A percentile compares a stretch with the other conserved stretches of the same genome.
Evolutionary conservation across 1,140 invertebrate species (phyloP).

Genomic region (Proales similis): DNA sequence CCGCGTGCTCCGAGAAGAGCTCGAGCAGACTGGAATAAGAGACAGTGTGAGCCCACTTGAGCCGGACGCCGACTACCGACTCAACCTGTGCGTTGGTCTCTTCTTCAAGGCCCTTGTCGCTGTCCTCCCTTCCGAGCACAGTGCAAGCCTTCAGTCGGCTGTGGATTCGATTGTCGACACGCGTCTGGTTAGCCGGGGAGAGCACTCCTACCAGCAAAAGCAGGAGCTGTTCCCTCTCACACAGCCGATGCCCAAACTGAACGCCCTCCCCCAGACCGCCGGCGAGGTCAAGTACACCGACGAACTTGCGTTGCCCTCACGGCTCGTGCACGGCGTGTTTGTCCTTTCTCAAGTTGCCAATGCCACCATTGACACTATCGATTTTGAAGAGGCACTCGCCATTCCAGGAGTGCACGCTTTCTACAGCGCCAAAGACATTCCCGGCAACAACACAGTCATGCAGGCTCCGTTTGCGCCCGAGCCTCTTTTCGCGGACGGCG

Average conservation of each 20-base stretch:
- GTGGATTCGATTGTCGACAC: constrained; percentile 5
- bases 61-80: neutral
- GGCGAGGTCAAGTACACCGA: constrained; percentile 32
- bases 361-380: constrained; percentile 44
- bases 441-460: constrained; percentile 44
- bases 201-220: constrained; percentile 12
- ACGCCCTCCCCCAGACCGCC: constrained; percentile 26
- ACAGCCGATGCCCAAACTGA: constrained; percentile 25
- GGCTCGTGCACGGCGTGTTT: constrained; percentile 13
- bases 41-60: constrained; percentile 4
- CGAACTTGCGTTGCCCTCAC: constrained; percentile 12
- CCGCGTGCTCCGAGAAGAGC: neutral
- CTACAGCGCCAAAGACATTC: constrained; percentile 47
- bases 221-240: constrained; percentile 12
- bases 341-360: constrained; percentile 44
- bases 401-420: constrained; percentile 44
- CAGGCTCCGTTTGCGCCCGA: constrained; percentile 7
- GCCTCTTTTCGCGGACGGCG: constrained; percentile 33
- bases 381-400: constrained; percentile 20
- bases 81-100: neutral
- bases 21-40: constrained; percentile 8
- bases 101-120: constrained; percentile 4
- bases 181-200: constrained; percentile 2
- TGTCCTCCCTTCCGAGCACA: neutral
- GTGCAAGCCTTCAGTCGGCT: too few relatives aligned